phyloP scores from a whole-genome alignment of 2,888 invertebrate species.

The Omphaloscelis lunosa region DNA sequence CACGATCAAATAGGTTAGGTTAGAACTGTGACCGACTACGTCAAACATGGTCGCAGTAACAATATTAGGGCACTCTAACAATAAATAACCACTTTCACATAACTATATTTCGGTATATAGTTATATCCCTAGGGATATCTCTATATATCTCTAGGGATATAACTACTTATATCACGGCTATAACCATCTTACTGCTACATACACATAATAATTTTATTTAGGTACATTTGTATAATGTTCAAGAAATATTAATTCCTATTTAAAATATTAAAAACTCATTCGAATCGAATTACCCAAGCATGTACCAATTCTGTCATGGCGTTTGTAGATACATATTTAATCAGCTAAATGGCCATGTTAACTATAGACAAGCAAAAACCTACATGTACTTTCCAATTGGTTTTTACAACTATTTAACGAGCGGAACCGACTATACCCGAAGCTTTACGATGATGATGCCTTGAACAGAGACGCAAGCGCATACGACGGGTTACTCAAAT shows the following conservation, averaged over 20 bases:
- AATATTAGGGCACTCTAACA: too few relatives aligned
- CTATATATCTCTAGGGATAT: too few relatives aligned
- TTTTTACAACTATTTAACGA: conserved; percentile 75
- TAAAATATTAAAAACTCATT: neutral
- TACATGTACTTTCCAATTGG: conserved; percentile 71
- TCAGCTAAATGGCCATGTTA: conserved; percentile 57
- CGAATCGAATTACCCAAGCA: conserved; percentile 17
- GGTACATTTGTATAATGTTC: neutral
- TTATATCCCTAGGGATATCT: too few relatives aligned
- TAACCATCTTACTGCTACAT: too few relatives aligned
- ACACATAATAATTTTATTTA: conserved; percentile 71
- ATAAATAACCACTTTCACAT: too few relatives aligned
- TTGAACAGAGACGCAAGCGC: conserved; percentile 50
- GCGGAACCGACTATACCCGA: conserved; percentile 75
- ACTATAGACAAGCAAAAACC: conserved; percentile 41
- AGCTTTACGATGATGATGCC: conserved; percentile 74
- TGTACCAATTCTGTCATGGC: conserved; percentile 20
- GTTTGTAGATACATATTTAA: conserved; percentile 54
- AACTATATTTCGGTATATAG: too few relatives aligned
- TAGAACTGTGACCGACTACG: too few relatives aligned
- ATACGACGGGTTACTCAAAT: conserved; percentile 63
- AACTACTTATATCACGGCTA: too few relatives aligned
- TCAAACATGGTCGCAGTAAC: too few relatives aligned
- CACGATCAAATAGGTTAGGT: too few relatives aligned
- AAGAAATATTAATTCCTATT: neutral